Base-by-base conservation (phyloP, 2,888 invertebrate species). In the Palloptera scutellata region DNA sequence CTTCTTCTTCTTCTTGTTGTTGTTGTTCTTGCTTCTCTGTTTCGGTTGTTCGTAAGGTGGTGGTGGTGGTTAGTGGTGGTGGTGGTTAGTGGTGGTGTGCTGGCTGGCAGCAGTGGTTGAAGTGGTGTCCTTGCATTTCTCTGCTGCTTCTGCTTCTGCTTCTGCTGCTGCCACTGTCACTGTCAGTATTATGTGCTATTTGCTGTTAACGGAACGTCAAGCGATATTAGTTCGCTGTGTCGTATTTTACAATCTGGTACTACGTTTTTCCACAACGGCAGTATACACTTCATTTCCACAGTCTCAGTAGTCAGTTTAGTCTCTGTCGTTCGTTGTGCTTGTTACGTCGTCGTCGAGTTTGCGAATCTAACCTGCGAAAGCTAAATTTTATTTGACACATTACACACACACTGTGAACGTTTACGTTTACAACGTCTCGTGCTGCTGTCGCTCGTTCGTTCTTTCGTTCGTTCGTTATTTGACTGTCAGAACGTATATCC, bases 231-330 rank as follows among this genome's bases (percentile, higher is more conserved):
- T 53, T 61, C 61, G 53, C 42, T 42, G 17, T 43, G 13, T 61
- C 19, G 41, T 42, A 61, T 61, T 78, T 76, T 30, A 30, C 30
- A 30, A 30, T 30, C 30, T 30, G 30, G 30, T 30, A 30, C 30
- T 4, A 30, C 78, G 76, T 4, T 30, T 30, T 30, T 30, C 30
- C 30, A 30, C 79, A 75, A 79, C 77, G 79, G 72, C 74, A 75
- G n/a, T 78, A 30, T 30, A 4, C 30, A 30, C 6, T n/a, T n/a
- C n/a, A n/a, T n/a, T n/a, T n/a, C n/a, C n/a, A n/a, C n/a, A n/a
- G n/a, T n/a, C n/a, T n/a, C n/a, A n/a, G n/a, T n/a, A n/a, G n/a
- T 81, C 78, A 81, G 81, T 81, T 78, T 76, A 30, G 78, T 76
- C 77, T 79, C 78, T 75, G 79, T 76, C 80, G 76, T 76, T 81